Base-by-base conservation (phyloP, 53 echinoderm and acorn worm genomes). In the Luidia sarsii region DNA sequence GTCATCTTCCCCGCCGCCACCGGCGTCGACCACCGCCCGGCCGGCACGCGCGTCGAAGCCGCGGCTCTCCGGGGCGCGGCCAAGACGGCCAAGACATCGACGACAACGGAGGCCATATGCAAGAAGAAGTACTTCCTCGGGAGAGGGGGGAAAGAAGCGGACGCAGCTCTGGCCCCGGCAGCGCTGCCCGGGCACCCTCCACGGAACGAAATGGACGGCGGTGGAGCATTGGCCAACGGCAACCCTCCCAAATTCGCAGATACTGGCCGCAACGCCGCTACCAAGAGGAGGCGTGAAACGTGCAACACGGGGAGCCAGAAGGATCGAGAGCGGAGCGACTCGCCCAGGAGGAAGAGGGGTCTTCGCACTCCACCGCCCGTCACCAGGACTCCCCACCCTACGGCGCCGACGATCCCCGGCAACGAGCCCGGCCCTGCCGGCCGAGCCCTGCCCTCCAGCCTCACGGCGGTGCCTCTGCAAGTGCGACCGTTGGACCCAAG, bases 281-380 rank as follows among this genome's bases (percentile, higher is more conserved):
- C 43, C 9, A 77, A 77, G 50, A 77, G 62, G 33, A 77, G 19
- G n/a, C 13, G 21, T 41, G 60, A 61, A 2, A 7, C 20, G 14
- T 59, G 45, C 22, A 38, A 59, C n/a, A 61, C 24, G 3, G 11
- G 11, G 11, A 41, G 6, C 11, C 41, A 41, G n/a, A n/a, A n/a
- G n/a, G 38, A 35, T 21, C 7, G 24, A 13, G 66, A 19, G 3
- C 29, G 46, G 21, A 11, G 3, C 41, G 34, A 77, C 1, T 77
- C 77, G 13, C 55, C 46, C 23, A 45, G 7, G 68, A 48, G 28
- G 32, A 41, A 31, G 46, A 60, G 41, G 19, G 14, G 19, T 43
- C 3, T 36, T 5, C 84, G 73, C 10, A 72, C 73, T 25, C 84
- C 84, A 18, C 84, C 84, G 37, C 84, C 84, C 31, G 64, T 84